Evolutionary conservation across 2,888 invertebrate species (phyloP).

Genomic region (Nephrotoma guestfalica): DNA sequence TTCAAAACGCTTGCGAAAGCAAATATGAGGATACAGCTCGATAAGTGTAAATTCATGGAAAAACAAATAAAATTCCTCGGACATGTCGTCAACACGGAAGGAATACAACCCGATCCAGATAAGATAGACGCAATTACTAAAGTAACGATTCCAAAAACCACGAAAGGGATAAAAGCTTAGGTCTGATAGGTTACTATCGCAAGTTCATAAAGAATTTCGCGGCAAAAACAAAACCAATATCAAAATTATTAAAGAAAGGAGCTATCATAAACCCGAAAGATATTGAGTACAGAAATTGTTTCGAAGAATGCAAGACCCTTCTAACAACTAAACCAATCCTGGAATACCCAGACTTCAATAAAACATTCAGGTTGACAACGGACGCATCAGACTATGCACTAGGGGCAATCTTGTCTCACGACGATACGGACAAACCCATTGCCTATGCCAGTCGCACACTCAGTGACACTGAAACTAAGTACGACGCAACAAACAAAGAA

Average conservation of each 20-base stretch:
- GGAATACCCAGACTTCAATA: neutral
- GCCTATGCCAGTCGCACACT: too few species aligned
- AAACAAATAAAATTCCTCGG: neutral
- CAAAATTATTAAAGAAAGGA: neutral
- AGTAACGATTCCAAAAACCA: neutral
- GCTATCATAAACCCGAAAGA: neutral
- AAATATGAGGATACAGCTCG: neutral
- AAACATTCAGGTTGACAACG: neutral
- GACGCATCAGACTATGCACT: too few species aligned
- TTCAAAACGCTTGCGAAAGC: neutral
- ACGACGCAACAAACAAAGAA: too few species aligned
- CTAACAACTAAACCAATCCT: neutral
- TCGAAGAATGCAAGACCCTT: too few species aligned
- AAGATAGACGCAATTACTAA: neutral
- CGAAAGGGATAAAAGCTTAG: neutral
- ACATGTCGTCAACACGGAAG: neutral
- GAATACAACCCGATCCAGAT: neutral
- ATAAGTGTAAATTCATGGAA: neutral
- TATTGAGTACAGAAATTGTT: too few species aligned
- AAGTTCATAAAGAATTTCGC: neutral
- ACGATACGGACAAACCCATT: too few species aligned
- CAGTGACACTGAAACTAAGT: too few species aligned
- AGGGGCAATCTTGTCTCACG: too few species aligned
- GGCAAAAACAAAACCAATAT: neutral
- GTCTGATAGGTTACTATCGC: neutral